phyloP scores from a whole-genome alignment of 1,140 invertebrate genomes.

The Melitaea cinxia region DNA sequence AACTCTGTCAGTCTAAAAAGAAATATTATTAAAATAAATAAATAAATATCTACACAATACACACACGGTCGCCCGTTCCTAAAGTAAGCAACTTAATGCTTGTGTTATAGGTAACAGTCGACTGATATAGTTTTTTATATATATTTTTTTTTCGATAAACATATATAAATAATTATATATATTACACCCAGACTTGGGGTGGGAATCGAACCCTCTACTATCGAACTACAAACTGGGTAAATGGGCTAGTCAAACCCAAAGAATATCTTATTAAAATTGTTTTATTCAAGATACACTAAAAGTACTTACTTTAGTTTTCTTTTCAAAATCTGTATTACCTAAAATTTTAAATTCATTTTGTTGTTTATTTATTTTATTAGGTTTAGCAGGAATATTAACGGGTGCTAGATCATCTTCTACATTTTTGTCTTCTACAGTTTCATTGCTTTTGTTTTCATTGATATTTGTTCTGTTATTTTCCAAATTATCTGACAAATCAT shows the following conservation, averaged over 20 bases:
- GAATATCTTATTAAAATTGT: conserved; percentile 5
- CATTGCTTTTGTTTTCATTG: conserved; percentile 20
- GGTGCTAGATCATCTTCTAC: conserved; percentile 25
- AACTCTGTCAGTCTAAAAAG: conserved; percentile 84
- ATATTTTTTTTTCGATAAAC: too few species aligned
- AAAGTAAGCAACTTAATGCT: too few species aligned
- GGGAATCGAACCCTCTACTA: too few species aligned
- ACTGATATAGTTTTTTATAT: too few species aligned
- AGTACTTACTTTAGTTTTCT: conserved; percentile 72
- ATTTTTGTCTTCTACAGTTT: conserved; percentile 19
- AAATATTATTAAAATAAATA: conserved; percentile 26
- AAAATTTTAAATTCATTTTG: conserved; percentile 78
- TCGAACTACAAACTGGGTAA: too few species aligned
- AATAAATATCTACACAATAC: conserved; percentile 10
- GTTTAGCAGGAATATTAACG: conserved; percentile 23
- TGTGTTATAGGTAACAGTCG: too few species aligned
- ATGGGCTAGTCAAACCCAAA: conserved; percentile 1
- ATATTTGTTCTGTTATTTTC: conserved; percentile 16
- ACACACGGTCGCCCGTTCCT: too few species aligned
- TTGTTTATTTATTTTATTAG: conserved; percentile 36
- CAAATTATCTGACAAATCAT: conserved; percentile 15
- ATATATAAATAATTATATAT: too few species aligned
- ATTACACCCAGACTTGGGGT: too few species aligned
- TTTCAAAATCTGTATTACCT: conserved; percentile 77
- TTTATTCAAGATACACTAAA: too few species aligned